Percentiles rank a stretch among this genome's conserved stretches.
phyloP scores from a whole-genome alignment of 2,797 vertebrate genomes.

The Labeo calbasu region DNA sequence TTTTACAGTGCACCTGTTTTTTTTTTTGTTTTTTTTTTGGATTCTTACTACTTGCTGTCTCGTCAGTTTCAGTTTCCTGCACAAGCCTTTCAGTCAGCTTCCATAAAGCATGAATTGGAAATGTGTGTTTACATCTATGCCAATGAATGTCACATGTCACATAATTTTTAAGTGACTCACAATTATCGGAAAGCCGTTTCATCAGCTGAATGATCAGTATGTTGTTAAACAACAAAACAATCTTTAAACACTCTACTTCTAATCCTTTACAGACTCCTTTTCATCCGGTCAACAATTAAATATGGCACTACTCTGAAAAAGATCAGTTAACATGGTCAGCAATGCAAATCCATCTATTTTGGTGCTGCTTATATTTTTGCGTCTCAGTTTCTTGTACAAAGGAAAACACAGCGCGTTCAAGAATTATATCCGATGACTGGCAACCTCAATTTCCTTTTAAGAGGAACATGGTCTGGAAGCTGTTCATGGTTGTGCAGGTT shows the following conservation, averaged over 20 bases:
- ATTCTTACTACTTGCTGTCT: neutral
- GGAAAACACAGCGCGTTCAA: slow-evolving; percentile 36
- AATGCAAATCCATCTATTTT: slow-evolving; percentile 10
- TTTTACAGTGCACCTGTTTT: neutral
- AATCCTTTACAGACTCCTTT: neutral
- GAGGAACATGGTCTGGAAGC: slow-evolving; percentile 42
- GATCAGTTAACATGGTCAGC: neutral
- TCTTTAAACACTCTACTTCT: neutral
- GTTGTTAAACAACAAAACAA: neutral
- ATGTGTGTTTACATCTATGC: neutral
- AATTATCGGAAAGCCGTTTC: neutral
- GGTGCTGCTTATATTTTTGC: neutral
- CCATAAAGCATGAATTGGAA: neutral
- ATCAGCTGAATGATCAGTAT: neutral
- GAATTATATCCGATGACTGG: slow-evolving; percentile 24
- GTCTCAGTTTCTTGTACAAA: slow-evolving; percentile 29
- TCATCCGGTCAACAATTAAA: neutral
- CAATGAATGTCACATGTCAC: neutral
- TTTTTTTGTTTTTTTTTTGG: neutral
- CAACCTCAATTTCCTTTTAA: slow-evolving; percentile 44
- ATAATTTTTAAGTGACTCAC: no score
- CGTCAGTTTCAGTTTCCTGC: neutral
- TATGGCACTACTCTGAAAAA: neutral
- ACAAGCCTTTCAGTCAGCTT: neutral
- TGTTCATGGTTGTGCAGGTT: neutral